These are phyloP conservation scores for Drosophila ogumai DNA, from an alignment of 1,140 invertebrate genomes.

Conservation along the genomic window DNA sequence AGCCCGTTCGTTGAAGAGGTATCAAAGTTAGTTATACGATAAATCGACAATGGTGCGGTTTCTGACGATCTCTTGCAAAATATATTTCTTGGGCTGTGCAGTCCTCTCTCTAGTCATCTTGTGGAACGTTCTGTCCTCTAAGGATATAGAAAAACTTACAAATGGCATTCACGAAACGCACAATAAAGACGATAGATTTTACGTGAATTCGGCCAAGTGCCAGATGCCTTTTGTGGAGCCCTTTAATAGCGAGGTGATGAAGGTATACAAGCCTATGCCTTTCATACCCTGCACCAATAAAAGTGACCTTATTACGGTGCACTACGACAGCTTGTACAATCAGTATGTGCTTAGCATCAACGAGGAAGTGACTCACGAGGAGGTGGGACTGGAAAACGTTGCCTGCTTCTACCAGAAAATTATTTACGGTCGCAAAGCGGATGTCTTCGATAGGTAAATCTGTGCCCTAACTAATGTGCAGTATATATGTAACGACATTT, in stretches of 20 bases:
- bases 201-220: conserved; percentile 44
- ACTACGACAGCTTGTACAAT: conserved; percentile 21
- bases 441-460: conserved; percentile 47
- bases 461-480: no score
- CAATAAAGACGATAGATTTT: conserved; percentile 2
- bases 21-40: not conserved
- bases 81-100: not conserved
- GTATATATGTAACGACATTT: not conserved
- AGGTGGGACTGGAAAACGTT: conserved; percentile 6
- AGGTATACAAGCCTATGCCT: conserved; percentile 36
- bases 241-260: conserved; percentile 22
- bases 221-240: conserved; percentile 56
- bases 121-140: not conserved
- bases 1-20: no score
- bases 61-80: not conserved
- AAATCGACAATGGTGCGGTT: conserved; percentile 10
- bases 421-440: conserved; percentile 16
- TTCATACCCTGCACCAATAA: conserved; percentile 59
- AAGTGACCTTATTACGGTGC: conserved; percentile 37
- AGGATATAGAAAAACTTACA: no score
- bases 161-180: not conserved
- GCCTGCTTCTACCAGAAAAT: conserved; percentile 55
- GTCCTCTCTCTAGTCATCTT: not conserved
- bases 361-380: conserved; percentile 18
- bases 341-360: conserved; percentile 53